Conservation (phyloP, 92 coral and sea anemone species). For the Palythoa caribaeorum region DNA sequence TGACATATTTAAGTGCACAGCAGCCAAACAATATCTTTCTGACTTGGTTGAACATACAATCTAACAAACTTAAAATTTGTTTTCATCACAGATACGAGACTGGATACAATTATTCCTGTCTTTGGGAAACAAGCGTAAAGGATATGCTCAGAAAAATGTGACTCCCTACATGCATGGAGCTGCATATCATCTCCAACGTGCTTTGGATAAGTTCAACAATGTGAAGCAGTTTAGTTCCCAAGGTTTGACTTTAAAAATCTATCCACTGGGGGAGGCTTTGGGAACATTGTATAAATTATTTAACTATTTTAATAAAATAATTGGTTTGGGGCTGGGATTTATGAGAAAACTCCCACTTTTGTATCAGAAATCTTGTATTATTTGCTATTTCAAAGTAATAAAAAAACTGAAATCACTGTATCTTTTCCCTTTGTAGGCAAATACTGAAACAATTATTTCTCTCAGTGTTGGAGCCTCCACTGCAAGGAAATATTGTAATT, state of each 20-base stretch:
- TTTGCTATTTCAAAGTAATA: slow-evolving; percentile 27
- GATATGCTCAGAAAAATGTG: slow-evolving; percentile 51
- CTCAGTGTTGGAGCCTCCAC: slow-evolving; percentile 16
- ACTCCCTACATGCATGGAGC: slow-evolving; percentile 74
- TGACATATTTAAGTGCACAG: slow-evolving; percentile 10
- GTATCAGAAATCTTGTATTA: slow-evolving; percentile 8
- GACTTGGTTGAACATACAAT: background rate
- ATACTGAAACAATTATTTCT: background rate
- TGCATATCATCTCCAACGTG: slow-evolving; percentile 62
- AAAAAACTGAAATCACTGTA: slow-evolving; percentile 10
- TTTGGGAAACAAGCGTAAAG: slow-evolving; percentile 29
- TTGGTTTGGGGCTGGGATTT: slow-evolving; percentile 22
- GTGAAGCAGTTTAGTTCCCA: slow-evolving; percentile 72
- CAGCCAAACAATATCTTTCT: slow-evolving; percentile 19
- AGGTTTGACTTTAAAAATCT: slow-evolving; percentile 51
- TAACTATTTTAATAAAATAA: slow-evolving; percentile 13
- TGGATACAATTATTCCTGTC: slow-evolving; percentile 65
- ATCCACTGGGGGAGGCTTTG: slow-evolving; percentile 21
- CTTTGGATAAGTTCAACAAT: slow-evolving; percentile 52
- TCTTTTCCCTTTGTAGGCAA: slow-evolving; percentile 16
- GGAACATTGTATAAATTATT: slow-evolving; percentile 6
- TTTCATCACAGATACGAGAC: slow-evolving; percentile 22
- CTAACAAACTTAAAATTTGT: slow-evolving; percentile 20
- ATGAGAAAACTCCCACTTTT: slow-evolving; percentile 15
- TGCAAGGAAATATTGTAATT: slow-evolving; percentile 9